Percentiles rank a stretch among this genome's conserved stretches.
Evolutionary conservation across 2,888 invertebrate species (phyloP).

Genomic region (Drosophila vallismaia): DNA sequence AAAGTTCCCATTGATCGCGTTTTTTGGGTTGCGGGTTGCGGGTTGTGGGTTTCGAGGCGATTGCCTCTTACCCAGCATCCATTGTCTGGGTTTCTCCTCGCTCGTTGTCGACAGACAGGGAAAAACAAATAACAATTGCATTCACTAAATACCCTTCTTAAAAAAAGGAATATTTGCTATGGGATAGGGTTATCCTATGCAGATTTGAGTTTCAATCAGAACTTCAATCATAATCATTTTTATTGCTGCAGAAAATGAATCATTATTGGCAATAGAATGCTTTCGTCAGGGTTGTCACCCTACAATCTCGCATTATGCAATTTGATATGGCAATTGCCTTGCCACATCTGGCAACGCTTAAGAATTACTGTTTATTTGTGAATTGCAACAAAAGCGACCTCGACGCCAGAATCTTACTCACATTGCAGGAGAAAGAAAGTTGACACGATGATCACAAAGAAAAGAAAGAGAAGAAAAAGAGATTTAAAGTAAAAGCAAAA

Average conservation of each 20-base stretch:
- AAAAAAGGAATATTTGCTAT: background rate
- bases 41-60: conserved; percentile 38
- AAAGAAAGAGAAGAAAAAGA: conserved; percentile 25
- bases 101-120: conserved; percentile 11
- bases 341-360: conserved; percentile 38
- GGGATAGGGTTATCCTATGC: too few species aligned
- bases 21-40: conserved; percentile 30
- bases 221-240: background rate
- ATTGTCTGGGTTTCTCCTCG: conserved; percentile 35
- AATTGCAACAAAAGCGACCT: conserved; percentile 25
- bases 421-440: conserved; percentile 50
- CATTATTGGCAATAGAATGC: conserved; percentile 13
- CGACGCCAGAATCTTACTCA: conserved; percentile 17
- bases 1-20: conserved; percentile 45
- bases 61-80: conserved; percentile 45
- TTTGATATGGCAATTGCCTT: conserved; percentile 20
- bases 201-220: too few species aligned
- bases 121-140: conserved; percentile 25
- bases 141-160: conserved; percentile 12
- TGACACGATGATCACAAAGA: conserved; percentile 43
- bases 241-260: background rate
- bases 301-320: conserved; percentile 28
- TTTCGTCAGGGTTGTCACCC: conserved; percentile 25
- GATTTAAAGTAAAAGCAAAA: conserved; percentile 24
- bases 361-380: conserved; percentile 30